Evolutionary conservation across 2,113 vertebrate genomes (phyloP), one percentile per base, ranked within the genome.

Genomic region (Perccottus glenii): DNA sequence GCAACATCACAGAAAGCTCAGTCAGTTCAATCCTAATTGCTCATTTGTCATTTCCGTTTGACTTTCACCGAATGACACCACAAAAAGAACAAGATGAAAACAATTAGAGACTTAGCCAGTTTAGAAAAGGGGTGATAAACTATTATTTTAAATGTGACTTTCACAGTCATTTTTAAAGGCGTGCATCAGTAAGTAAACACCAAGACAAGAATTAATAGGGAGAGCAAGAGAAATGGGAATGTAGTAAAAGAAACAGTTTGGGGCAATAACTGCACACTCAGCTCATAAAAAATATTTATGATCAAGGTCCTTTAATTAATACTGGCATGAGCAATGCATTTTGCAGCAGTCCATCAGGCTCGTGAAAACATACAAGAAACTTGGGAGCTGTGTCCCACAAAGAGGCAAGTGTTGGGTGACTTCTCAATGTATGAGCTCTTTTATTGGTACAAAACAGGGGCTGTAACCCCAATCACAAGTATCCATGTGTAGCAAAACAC

Each of bases 231-330:
- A 6, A 49, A 67, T 62, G 16, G 12, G 48, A 66, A 75, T 63
- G 68, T 51, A 27, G 11, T 48, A 5, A 69, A 68, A 68, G 45
- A 59, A 59, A 47, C 46, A 60, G 33, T 64, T 61, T 53, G 43
- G 36, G 44, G 46, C 53, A 51, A 40, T 74, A 77, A 65, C 55
- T 60, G 67, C 60, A 36, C 57, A 40, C 63, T 71, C 42, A 65
- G 55, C 67, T 42, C 33, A 75, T 78, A 46, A 61, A 27, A 71
- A 62, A 78, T 65, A 72, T 75, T 72, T 67, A 73, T 67, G 58
- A 66, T 63, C 56, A 44, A 47, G 19, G 19, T 51, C 63, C 14
- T 64, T 56, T 76, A 51, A 75, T 75, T 74, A 71, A 44, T 60
- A 60, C 59, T 61, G 63, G 53, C 43, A 62, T 42, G 52, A 56